Evolutionary conservation across 2,113 vertebrate species (phyloP), one percentile per base, ranked within the genome.

Genomic region (Abramis brama): DNA sequence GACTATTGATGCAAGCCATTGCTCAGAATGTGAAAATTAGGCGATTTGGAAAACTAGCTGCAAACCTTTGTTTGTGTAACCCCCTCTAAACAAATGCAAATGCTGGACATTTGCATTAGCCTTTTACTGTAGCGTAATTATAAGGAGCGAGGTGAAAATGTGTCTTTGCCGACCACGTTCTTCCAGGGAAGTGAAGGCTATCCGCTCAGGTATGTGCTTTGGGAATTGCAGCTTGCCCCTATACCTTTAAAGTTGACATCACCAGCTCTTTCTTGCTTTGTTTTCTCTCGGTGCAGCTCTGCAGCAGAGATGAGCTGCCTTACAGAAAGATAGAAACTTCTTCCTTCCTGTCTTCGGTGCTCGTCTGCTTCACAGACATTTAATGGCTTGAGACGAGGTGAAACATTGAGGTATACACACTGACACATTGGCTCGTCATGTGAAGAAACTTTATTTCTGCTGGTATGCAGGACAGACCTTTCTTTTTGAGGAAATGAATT

Each of bases 321-420:
- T 33, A 43, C 2, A 21, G 59, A n/a, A 59, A 15, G 50, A 17
- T 50, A 64, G 82, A 79, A 84, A 79, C 66, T 74, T 83, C 83
- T 71, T 71, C 71, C 84, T 87, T 89, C 86, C 84, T 84, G 89
- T 86, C 50, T 57, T 59, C 25, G 62, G 70, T 86, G 84, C 68
- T 71, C 62, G 57, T 77, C 59, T 68, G 73, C 70, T 45, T 75
- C 74, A 57, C 4, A 68, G 45, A 9, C 68, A 39, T 47, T 43
- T 43, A 52, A 59, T 50, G 74, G 55, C 62, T 60, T 39, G 47
- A 57, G 39, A 88, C 27, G 59, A 73, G 60, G 74, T 73, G 13
- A 59, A 19, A 71, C 45, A 5, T 57, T 55, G 27, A 82, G 57
- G 36, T 66, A 57, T 75, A 71, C 45, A 36, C n/a, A 43, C 5